A percentile compares a stretch with the other conserved stretches of the same genome.
phyloP scores from a whole-genome alignment of 2,113 vertebrate genomes.

The Mus spicilegus region DNA sequence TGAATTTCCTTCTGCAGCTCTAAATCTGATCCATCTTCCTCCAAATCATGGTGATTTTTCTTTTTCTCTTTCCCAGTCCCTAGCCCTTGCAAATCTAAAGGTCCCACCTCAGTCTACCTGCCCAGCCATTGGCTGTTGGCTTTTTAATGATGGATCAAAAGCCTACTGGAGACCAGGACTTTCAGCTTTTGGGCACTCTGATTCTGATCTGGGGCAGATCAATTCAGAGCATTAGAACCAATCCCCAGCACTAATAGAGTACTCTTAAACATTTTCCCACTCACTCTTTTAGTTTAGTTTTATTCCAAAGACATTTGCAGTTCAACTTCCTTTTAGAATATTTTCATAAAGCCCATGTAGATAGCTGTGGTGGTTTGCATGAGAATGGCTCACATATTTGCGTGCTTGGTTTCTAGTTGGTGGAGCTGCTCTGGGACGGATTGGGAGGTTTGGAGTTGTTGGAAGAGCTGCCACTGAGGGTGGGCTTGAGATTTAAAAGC shows the following conservation, averaged over 20 bases:
- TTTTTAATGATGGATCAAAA: too few relatives aligned
- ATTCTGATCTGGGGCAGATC: too few relatives aligned
- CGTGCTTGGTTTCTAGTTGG: neutral
- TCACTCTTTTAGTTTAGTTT: neutral
- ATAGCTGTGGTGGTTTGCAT: neutral
- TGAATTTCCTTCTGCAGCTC: too few relatives aligned
- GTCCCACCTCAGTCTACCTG: too few relatives aligned
- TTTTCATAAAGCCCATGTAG: neutral
- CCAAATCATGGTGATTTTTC: too few relatives aligned
- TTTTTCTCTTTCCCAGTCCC: too few relatives aligned
- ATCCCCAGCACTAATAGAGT: neutral
- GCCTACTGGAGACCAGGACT: too few relatives aligned
- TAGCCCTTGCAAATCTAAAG: too few relatives aligned
- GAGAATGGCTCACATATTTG: neutral
- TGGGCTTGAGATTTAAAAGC: neutral
- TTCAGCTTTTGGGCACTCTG: too few relatives aligned
- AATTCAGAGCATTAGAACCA: too few relatives aligned
- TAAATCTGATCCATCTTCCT: too few relatives aligned
- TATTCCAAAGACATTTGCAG: neutral
- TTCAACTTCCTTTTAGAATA: conserved; percentile 10
- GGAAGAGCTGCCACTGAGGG: neutral
- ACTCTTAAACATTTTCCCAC: neutral
- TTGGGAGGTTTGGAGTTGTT: neutral
- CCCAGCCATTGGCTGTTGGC: too few relatives aligned
- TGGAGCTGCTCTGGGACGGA: neutral